Evolutionary conservation across 2,113 vertebrate genomes (phyloP).

Genomic region (Macrotus californicus): DNA sequence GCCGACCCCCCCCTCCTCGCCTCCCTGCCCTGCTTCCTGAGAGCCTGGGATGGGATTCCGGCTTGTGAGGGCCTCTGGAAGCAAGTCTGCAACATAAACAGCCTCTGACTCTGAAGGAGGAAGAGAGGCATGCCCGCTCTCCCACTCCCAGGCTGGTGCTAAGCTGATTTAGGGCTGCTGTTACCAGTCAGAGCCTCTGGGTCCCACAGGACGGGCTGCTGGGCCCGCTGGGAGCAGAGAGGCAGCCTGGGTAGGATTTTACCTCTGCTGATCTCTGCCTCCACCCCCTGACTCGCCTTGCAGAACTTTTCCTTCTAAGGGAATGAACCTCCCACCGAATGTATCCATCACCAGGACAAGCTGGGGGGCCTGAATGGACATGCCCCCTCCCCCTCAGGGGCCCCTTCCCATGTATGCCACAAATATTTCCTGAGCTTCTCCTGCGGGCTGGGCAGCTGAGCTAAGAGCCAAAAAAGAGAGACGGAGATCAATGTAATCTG

Average conservation of each 20-base stretch:
- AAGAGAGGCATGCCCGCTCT: not conserved
- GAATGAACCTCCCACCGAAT: not conserved
- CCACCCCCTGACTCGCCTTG: not conserved
- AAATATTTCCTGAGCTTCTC: not conserved
- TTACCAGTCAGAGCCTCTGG: not conserved
- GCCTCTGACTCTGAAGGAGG: not conserved
- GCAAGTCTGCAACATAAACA: not conserved
- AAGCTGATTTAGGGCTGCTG: not conserved
- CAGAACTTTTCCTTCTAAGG: not conserved
- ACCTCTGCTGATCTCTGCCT: not conserved
- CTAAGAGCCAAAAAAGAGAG: not conserved
- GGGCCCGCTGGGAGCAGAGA: not conserved
- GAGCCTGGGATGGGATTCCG: not conserved
- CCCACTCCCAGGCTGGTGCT: not conserved
- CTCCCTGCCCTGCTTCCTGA: not conserved
- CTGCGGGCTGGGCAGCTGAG: fast-evolving
- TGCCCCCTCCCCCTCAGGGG: not conserved
- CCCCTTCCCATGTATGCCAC: not conserved
- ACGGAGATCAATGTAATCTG: not conserved
- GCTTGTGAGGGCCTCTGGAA: not conserved
- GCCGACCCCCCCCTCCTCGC: not conserved
- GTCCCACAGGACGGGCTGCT: not conserved
- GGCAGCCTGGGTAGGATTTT: no score
- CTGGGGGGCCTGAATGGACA: not conserved
- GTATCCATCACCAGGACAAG: not conserved